A percentile compares a stretch with the other conserved stretches of the same genome.
These are phyloP conservation scores for Falco berigora DNA, from an alignment of 2,797 vertebrate genomes.

Conservation along the genomic window DNA sequence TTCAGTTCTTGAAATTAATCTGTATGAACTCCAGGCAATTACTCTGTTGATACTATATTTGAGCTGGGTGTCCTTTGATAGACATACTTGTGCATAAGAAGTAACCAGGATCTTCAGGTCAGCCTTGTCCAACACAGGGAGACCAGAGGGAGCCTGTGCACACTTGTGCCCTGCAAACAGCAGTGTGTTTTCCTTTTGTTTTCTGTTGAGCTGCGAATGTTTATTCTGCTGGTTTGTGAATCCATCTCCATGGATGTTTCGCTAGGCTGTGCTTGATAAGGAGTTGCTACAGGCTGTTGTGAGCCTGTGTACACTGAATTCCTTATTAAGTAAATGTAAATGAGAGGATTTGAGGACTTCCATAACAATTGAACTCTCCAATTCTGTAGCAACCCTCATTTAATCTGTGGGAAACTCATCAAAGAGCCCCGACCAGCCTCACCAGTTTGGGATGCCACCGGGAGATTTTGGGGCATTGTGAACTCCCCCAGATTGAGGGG, in stretches of 20 bases:
- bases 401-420: constrained; percentile 10
- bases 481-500: not conserved
- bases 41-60: not conserved
- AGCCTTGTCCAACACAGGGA: not conserved
- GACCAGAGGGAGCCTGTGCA: not conserved
- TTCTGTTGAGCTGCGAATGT: not conserved
- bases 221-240: not conserved
- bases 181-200: not conserved
- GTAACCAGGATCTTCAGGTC: not conserved
- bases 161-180: not conserved
- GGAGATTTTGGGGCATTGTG: not conserved
- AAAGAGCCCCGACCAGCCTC: not conserved
- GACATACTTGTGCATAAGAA: not conserved
- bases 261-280: not conserved
- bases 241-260: constrained; percentile 2
- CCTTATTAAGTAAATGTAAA: constrained; percentile 25
- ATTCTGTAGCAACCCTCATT: not conserved
- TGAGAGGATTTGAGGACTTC: constrained; percentile 36
- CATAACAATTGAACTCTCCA: constrained; percentile 12
- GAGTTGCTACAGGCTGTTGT: not conserved
- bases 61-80: not conserved
- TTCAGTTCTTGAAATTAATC: not conserved
- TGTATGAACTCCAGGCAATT: not conserved
- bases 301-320: constrained; percentile 21
- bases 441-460: not conserved